phyloP scores from a whole-genome alignment of 2,113 vertebrate genomes.

The Mionectes macconnelli region DNA sequence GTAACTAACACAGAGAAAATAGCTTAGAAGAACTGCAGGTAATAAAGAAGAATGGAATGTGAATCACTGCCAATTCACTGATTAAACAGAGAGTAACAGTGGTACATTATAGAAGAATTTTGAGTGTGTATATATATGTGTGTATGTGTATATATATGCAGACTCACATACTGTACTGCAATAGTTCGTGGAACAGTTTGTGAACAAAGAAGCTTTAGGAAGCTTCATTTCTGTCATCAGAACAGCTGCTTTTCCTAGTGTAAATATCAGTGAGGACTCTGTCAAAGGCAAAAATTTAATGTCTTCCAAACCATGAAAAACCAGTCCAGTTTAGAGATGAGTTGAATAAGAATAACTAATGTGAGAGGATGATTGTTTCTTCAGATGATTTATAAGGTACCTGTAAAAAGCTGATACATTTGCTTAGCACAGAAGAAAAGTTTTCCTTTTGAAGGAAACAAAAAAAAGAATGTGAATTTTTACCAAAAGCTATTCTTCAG shows the following conservation, averaged over 20 bases:
- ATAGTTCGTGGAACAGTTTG: neutral
- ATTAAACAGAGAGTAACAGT: neutral
- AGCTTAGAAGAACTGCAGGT: neutral
- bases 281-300: neutral
- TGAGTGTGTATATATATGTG: too few species aligned
- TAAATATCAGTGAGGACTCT: neutral
- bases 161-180: accelerated
- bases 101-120: neutral
- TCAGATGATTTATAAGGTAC: neutral
- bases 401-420: neutral
- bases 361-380: neutral
- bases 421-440: neutral
- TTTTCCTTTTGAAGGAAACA: neutral
- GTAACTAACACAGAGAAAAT: neutral
- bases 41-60: neutral
- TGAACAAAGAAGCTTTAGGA: neutral
- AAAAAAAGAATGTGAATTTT: neutral
- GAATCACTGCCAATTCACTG: neutral
- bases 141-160: accelerated
- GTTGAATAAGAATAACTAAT: neutral
- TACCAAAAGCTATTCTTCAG: neutral
- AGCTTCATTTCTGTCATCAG: neutral
- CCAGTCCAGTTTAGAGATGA: neutral
- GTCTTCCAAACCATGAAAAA: neutral
- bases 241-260: neutral